Evolutionary conservation across 2,113 vertebrate species (phyloP).

Genomic region (Cynopterus brachyotis): DNA sequence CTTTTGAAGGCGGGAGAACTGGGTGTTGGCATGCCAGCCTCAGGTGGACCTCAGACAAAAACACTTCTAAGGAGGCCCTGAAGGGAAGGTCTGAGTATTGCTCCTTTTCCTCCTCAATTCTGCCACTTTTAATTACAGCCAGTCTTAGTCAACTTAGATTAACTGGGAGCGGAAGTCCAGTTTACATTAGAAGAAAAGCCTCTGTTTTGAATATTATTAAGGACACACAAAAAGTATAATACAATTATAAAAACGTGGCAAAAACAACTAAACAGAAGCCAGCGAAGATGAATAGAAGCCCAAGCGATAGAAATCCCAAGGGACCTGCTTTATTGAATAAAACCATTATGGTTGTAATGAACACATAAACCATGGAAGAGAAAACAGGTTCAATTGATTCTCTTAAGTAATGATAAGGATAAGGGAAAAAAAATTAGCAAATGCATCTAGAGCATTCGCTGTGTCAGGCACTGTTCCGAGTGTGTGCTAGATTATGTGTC

Average conservation of each 20-base stretch:
- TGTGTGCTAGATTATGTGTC: background rate
- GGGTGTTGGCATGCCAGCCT: background rate
- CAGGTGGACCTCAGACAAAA: background rate
- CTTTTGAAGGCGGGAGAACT: background rate
- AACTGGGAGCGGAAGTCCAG: background rate
- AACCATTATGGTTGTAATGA: background rate
- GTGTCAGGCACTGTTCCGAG: background rate
- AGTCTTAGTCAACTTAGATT: background rate
- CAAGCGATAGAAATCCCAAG: background rate
- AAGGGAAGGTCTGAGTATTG: background rate
- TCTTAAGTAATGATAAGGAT: background rate
- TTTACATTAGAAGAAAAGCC: background rate
- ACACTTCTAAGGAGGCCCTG: background rate
- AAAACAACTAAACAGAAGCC: background rate
- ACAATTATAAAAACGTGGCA: background rate
- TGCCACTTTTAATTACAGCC: background rate
- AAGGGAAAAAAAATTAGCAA: background rate
- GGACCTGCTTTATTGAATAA: background rate
- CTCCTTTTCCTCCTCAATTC: background rate
- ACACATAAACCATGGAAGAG: background rate
- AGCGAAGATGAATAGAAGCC: background rate
- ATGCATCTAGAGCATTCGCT: background rate
- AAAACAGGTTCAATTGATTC: constrained; percentile 20
- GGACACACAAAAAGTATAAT: background rate
- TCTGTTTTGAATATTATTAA: background rate